These are phyloP conservation scores for Phylloscopus trochilus DNA, from an alignment of 2,113 vertebrate species.

Conservation along the genomic window DNA sequence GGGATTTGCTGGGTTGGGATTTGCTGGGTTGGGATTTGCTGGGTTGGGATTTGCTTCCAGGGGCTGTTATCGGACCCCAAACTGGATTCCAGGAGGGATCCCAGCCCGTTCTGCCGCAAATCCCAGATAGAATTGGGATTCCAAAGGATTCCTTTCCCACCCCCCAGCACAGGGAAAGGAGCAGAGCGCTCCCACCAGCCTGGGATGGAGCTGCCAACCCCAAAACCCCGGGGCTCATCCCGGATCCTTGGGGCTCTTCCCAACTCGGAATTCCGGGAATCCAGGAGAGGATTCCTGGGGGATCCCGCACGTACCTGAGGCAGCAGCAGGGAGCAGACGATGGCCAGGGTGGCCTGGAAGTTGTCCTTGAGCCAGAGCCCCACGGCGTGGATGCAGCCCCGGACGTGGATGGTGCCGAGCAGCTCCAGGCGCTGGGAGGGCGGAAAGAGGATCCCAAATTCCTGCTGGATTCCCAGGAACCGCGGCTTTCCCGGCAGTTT, in stretches of 20 bases:
- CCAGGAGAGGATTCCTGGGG: fast-evolving
- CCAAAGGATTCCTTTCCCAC: fast-evolving
- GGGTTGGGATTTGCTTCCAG: background rate
- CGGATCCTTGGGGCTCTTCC: fast-evolving
- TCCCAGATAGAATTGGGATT: background rate
- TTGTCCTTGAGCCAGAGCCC: slow-evolving; percentile 91
- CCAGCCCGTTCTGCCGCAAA: background rate
- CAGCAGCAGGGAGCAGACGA: slow-evolving; percentile 82
- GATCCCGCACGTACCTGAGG: slow-evolving; percentile 75
- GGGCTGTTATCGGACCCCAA: background rate
- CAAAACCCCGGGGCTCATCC: fast-evolving
- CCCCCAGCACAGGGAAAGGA: background rate
- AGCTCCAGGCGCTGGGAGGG: slow-evolving; percentile 79
- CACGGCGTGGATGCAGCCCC: slow-evolving; percentile 89
- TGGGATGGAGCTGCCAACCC: fast-evolving
- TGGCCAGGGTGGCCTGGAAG: slow-evolving; percentile 78
- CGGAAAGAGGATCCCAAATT: fast-evolving
- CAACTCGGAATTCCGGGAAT: fast-evolving
- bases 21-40: background rate
- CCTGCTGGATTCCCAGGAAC: fast-evolving
- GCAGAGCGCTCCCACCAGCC: fast-evolving
- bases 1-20: background rate
- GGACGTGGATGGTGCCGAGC: slow-evolving; percentile 78
- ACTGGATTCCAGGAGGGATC: background rate
- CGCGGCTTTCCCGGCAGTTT: fast-evolving